A percentile compares a stretch with the other conserved stretches of the same genome.
Conservation (phyloP, 2,113 vertebrate species). For the Hippocampus abdominalis region DNA sequence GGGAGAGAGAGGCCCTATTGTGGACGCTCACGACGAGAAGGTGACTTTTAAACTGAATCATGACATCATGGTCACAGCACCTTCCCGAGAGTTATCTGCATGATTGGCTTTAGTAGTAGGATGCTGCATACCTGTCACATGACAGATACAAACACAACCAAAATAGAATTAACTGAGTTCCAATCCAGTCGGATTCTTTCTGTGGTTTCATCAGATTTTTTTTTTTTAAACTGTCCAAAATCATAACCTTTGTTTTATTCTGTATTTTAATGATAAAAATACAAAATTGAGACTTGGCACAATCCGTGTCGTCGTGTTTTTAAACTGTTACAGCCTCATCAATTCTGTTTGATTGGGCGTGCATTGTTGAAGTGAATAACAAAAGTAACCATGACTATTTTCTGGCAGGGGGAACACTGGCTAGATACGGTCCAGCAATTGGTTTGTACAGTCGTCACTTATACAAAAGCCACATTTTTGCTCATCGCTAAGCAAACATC, state of each 20-base stretch:
- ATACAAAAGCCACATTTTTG: not conserved
- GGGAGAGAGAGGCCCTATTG: constrained; percentile 46
- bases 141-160: not conserved
- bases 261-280: not conserved
- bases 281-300: not conserved
- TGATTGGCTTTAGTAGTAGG: not conserved
- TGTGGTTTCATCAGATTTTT: too few species aligned
- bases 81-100: not conserved
- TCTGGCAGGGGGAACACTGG: too few species aligned
- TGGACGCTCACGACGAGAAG: constrained; percentile 4
- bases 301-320: not conserved
- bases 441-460: not conserved
- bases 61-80: constrained; percentile 54
- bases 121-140: not conserved
- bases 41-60: constrained; percentile 34
- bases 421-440: too few species aligned
- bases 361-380: not conserved
- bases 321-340: not conserved
- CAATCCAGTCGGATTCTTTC: not conserved
- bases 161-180: not conserved
- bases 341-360: not conserved
- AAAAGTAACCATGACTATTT: not conserved
- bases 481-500: not conserved
- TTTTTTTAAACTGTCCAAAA: too few species aligned
- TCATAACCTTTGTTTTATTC: too few species aligned